Percentiles rank a stretch among this genome's conserved stretches.
phyloP scores from a whole-genome alignment of 1,140 invertebrate species.

The Psilanteris sp. region DNA sequence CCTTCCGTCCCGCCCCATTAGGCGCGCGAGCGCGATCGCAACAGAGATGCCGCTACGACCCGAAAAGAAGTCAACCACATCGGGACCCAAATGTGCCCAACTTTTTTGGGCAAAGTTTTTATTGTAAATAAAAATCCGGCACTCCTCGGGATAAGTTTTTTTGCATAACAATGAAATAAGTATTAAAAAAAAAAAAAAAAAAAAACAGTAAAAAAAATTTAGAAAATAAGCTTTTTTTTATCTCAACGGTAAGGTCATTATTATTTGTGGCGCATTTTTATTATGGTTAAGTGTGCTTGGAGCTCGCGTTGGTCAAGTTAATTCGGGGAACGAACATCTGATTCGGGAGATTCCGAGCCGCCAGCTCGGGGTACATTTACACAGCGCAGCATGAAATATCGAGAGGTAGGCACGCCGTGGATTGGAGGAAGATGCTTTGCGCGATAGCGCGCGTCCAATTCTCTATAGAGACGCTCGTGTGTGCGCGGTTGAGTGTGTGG shows the following conservation, averaged over 20 bases:
- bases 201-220: too few species aligned
- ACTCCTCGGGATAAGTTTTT: slow-evolving; percentile 14
- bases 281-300: slow-evolving; percentile 10
- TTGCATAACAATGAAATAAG: slow-evolving; percentile 39
- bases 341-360: slow-evolving; percentile 47
- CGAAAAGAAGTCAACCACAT: not conserved
- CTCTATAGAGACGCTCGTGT: slow-evolving; percentile 46
- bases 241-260: slow-evolving; percentile 31
- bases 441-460: slow-evolving; percentile 68
- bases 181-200: too few species aligned
- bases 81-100: not conserved
- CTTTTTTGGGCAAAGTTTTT: not conserved
- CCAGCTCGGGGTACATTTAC: slow-evolving; percentile 54
- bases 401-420: slow-evolving; percentile 65
- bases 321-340: slow-evolving; percentile 49
- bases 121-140: slow-evolving; percentile 17
- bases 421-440: slow-evolving; percentile 73
- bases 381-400: slow-evolving; percentile 61
- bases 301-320: slow-evolving; percentile 35
- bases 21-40: too few species aligned
- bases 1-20: too few species aligned
- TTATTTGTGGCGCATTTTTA: slow-evolving; percentile 43
- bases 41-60: too few species aligned
- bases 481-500: slow-evolving; percentile 22
- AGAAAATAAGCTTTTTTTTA: too few species aligned